phyloP scores from a whole-genome alignment of 2,113 vertebrate species.

The Cebus imitator region DNA sequence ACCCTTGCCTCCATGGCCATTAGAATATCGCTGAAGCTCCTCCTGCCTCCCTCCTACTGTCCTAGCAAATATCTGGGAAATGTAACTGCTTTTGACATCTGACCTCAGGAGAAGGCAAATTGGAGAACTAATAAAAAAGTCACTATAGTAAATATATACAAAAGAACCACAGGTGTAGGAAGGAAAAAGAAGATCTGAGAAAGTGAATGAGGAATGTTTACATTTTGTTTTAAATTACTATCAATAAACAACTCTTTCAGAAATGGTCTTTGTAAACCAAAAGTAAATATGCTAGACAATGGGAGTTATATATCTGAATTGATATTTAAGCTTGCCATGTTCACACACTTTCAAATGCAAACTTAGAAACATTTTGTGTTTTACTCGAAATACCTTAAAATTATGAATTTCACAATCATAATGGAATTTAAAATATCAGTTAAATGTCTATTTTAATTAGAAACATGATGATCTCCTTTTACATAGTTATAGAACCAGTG shows the following conservation, averaged over 20 bases:
- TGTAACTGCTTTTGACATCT: background rate
- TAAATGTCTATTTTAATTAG: conserved; percentile 25
- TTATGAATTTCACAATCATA: background rate
- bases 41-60: background rate
- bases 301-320: background rate
- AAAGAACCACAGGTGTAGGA: background rate
- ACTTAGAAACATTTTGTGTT: conserved; percentile 39
- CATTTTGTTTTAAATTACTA: background rate
- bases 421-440: background rate
- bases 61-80: background rate
- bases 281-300: background rate
- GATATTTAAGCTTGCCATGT: background rate
- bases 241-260: background rate
- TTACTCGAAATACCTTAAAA: conserved; percentile 39
- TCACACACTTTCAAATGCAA: conserved; percentile 20
- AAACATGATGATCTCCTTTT: background rate
- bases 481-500: background rate
- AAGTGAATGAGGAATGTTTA: background rate
- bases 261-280: conserved; percentile 41
- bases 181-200: background rate
- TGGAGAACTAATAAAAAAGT: background rate
- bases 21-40: background rate
- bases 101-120: background rate
- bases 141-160: background rate
- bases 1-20: background rate